Evolutionary conservation across 37 sponge, comb jelly and placozoan species (phyloP).

Genomic region (Halichondria panicea): DNA sequence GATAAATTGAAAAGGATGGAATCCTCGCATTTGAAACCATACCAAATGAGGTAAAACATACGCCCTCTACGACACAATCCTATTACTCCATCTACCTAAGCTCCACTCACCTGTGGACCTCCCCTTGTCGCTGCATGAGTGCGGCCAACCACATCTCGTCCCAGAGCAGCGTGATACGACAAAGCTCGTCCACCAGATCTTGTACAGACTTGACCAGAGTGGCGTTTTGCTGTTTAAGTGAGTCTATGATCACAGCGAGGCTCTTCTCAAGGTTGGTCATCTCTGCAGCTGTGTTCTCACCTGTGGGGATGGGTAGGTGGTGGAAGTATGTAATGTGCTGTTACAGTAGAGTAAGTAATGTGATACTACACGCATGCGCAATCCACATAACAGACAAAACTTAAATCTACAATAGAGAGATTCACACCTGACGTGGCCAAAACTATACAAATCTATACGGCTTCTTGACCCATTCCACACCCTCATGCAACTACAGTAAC

Average conservation of each 20-base stretch:
- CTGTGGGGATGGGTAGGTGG: slow-evolving; percentile 2
- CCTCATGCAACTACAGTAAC: too few relatives aligned
- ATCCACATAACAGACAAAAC: neutral
- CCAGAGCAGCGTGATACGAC: slow-evolving; percentile 90
- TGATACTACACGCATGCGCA: neutral
- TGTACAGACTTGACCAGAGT: slow-evolving; percentile 75
- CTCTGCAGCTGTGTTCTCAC: slow-evolving; percentile 49
- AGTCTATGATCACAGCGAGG: slow-evolving; percentile 78
- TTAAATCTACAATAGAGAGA: neutral
- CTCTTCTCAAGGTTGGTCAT: slow-evolving; percentile 76
- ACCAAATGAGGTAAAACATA: too few relatives aligned
- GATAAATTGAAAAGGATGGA: too few relatives aligned
- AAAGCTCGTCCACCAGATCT: slow-evolving; percentile 80
- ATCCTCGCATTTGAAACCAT: too few relatives aligned
- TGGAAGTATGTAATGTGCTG: too few relatives aligned
- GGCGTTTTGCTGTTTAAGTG: slow-evolving; percentile 64
- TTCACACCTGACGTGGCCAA: too few relatives aligned
- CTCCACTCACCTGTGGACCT: slow-evolving; percentile 71
- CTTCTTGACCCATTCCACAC: too few relatives aligned
- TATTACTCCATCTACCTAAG: too few relatives aligned
- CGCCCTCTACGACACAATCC: too few relatives aligned
- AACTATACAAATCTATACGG: too few relatives aligned
- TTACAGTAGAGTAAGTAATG: neutral
- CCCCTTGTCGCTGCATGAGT: slow-evolving; percentile 87
- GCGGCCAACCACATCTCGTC: slow-evolving; percentile 96